Base-by-base conservation (phyloP, 2,888 invertebrate genomes). In the Operophtera brumata region DNA sequence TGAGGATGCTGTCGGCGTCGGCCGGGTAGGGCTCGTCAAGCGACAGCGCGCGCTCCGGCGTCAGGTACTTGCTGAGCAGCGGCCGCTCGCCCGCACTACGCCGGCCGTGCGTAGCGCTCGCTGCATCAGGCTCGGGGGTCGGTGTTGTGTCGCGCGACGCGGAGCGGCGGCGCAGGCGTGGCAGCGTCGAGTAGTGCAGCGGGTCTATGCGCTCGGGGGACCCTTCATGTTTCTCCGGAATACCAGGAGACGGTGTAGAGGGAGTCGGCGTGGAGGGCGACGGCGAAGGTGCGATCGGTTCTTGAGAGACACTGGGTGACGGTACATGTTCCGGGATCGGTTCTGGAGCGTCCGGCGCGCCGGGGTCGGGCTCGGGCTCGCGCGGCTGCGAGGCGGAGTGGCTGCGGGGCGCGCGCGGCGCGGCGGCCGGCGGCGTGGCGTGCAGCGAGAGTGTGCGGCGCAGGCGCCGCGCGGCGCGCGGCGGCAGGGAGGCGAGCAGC, bases 401-500 rank as follows among this genome's bases (percentile, higher is more conserved):
- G 12, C 11, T 20, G 35, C 42, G 54, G 2, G 82, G 87, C 65
- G 69, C 73, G 78, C 56, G 65, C 70, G 61, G 67, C 57, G 50
- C 32, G 49, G 57, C 51, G 54, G 64, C 61, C 44, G 62, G 8
- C 55, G 73, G 75, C 70, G 71, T 62, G 46, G 60, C 70, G 72
- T 76, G 77, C 75, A 92, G 90, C 61, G 92, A 92, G 42, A 94
- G 86, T 53, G 94, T 94, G 69, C 94, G 91, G 54, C 94, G 93
- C 64, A 94, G 78, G 68, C 92, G 89, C 68, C 92, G 90, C 28
- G 93, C 93, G 84, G 94, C 94, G 57, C 92, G 92, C 67, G 94
- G 93, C 62, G 94, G 93, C 73, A 94, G 79, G 77, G 93, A 93
- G 64, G 94, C 93, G 54, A 94, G 86, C 67, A 94, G 86, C 80